These are phyloP conservation scores for Phortica variegata DNA, from an alignment of 1,140 invertebrate genomes.

Conservation along the genomic window DNA sequence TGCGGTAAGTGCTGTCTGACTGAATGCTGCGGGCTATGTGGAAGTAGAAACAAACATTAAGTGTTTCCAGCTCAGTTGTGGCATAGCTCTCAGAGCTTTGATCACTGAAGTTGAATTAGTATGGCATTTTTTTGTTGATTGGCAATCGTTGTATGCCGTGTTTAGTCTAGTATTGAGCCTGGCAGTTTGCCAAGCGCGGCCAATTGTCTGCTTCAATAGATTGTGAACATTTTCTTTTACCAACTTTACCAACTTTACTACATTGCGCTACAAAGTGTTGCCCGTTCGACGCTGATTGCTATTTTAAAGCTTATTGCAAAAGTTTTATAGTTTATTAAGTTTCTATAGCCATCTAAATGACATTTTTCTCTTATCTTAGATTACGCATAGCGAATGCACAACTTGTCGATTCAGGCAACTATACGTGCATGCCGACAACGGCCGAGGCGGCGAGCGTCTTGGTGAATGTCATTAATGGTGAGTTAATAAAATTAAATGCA, in stretches of 20 bases:
- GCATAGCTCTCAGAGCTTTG: conserved; percentile 31
- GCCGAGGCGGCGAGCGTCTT: conserved; percentile 79
- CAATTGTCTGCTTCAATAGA: not conserved
- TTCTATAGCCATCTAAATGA: not conserved
- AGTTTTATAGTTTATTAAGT: too few relatives aligned
- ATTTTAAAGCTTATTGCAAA: too few relatives aligned
- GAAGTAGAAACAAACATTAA: conserved; percentile 6
- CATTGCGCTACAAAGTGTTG: too few relatives aligned
- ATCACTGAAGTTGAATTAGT: conserved; percentile 44
- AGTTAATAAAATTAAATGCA: conserved; percentile 28
- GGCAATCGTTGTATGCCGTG: conserved; percentile 3
- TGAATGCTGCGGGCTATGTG: not conserved
- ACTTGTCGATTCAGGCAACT: conserved; percentile 78
- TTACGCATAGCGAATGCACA: conserved; percentile 74
- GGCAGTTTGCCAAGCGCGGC: conserved; percentile 9
- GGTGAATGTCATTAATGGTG: conserved; percentile 88
- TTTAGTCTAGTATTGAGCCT: conserved; percentile 10
- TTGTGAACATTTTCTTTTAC: too few relatives aligned
- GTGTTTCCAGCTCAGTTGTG: conserved; percentile 30
- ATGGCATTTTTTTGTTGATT: conserved; percentile 19
- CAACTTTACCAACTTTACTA: too few relatives aligned
- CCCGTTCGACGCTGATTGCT: too few relatives aligned
- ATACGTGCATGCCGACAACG: conserved; percentile 80
- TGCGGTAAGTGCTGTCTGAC: too few relatives aligned
- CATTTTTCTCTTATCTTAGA: conserved; percentile 47